phyloP scores from a whole-genome alignment of 2,888 invertebrate genomes.

The Pristionchus mayeri region DNA sequence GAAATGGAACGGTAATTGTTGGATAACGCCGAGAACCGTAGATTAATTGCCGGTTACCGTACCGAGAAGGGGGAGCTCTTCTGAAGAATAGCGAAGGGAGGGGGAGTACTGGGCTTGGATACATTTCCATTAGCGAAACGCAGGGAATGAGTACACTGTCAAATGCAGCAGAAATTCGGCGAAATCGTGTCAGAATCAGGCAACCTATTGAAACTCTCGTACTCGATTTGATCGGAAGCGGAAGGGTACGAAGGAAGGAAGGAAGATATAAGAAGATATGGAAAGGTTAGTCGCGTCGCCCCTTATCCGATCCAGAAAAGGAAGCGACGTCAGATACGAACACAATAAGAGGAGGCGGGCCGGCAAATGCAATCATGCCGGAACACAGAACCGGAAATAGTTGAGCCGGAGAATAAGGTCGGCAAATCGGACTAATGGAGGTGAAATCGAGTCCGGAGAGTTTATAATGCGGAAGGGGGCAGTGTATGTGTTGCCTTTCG shows the following conservation, averaged over 20 bases:
- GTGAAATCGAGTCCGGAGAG: not conserved
- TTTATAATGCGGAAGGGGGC: not conserved
- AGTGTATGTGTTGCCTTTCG: not conserved
- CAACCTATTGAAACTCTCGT: not conserved
- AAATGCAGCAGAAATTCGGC: not conserved
- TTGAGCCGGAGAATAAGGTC: not conserved
- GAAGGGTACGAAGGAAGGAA: not conserved
- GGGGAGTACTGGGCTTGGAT: not conserved
- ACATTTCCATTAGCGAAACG: not conserved
- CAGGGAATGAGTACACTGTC: not conserved
- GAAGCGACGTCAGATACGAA: not conserved
- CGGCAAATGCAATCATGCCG: not conserved
- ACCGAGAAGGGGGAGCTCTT: not conserved
- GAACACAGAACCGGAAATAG: not conserved
- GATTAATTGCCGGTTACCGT: conserved; percentile 15
- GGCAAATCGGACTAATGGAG: not conserved
- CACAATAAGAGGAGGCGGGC: not conserved
- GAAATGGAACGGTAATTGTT: not conserved
- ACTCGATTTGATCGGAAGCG: no score
- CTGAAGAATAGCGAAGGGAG: not conserved
- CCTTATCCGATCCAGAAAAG: no score
- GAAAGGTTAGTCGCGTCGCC: not conserved
- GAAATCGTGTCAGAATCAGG: not conserved
- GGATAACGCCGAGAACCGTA: not conserved
- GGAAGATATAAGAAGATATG: not conserved